Evolutionary conservation across 64 coral and sea anemone species (phyloP).

Genomic region (Acropora yongei): DNA sequence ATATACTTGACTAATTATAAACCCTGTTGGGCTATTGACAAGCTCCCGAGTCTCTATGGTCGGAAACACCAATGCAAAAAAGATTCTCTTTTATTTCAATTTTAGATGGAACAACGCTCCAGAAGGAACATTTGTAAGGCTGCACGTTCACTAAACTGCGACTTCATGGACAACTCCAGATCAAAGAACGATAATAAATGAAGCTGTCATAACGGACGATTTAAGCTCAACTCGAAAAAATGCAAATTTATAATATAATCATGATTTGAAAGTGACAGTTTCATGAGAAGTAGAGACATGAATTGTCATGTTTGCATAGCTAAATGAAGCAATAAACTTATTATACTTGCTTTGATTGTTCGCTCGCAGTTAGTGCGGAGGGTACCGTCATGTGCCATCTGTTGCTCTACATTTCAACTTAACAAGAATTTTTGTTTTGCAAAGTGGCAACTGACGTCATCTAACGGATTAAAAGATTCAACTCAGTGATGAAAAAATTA

Average conservation of each 20-base stretch:
- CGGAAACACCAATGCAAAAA: too few relatives aligned
- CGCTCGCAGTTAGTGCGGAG: too few relatives aligned
- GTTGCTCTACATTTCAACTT: too few relatives aligned
- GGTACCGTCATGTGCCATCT: too few relatives aligned
- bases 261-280: background rate
- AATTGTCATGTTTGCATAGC: background rate
- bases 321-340: background rate
- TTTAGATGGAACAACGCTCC: background rate
- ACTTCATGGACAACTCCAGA: background rate
- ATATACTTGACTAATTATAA: too few relatives aligned
- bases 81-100: background rate
- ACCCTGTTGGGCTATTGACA: too few relatives aligned
- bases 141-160: background rate
- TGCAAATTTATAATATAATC: background rate
- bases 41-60: too few relatives aligned
- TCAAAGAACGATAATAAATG: too few relatives aligned
- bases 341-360: background rate
- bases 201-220: background rate
- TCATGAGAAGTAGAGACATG: background rate
- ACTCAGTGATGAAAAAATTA: too few relatives aligned
- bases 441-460: too few relatives aligned
- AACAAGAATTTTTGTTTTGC: too few relatives aligned
- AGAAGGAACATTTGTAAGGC: background rate
- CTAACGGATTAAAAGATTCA: too few relatives aligned
- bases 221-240: background rate